phyloP scores from a whole-genome alignment of 2,113 vertebrate genomes.

The Axis porcinus region DNA sequence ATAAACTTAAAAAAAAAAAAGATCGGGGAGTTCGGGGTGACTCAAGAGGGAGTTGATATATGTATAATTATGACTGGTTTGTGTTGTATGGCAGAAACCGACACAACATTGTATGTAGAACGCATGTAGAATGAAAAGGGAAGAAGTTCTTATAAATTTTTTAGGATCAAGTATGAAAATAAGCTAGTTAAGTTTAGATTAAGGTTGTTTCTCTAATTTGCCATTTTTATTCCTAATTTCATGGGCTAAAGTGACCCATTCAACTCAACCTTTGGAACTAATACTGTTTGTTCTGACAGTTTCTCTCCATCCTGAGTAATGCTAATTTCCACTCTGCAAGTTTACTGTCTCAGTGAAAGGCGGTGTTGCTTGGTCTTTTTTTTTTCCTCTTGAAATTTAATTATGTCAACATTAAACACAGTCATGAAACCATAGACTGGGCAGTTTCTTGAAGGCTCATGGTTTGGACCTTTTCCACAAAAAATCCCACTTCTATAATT shows the following conservation, averaged over 20 bases:
- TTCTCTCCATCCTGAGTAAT: conserved; percentile 15
- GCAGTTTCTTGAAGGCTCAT: conserved; percentile 34
- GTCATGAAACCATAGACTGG: neutral
- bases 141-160: neutral
- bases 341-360: neutral
- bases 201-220: neutral
- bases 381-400: conserved; percentile 29
- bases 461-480: conserved; percentile 52
- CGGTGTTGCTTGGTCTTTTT: neutral
- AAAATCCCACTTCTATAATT: conserved; percentile 3
- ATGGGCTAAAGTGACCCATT: neutral
- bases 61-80: neutral
- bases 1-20: neutral
- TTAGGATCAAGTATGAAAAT: neutral
- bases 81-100: neutral
- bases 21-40: neutral
- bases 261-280: conserved; percentile 13
- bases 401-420: conserved; percentile 37
- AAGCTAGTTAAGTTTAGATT: neutral
- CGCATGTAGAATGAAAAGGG: neutral
- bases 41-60: neutral
- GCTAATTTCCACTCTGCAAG: neutral
- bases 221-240: conserved; percentile 10
- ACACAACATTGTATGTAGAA: neutral
- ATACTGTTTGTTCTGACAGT: neutral